Evolutionary conservation across 2,797 vertebrate species (phyloP).

Genomic region (Synaphobranchus kaupii): DNA sequence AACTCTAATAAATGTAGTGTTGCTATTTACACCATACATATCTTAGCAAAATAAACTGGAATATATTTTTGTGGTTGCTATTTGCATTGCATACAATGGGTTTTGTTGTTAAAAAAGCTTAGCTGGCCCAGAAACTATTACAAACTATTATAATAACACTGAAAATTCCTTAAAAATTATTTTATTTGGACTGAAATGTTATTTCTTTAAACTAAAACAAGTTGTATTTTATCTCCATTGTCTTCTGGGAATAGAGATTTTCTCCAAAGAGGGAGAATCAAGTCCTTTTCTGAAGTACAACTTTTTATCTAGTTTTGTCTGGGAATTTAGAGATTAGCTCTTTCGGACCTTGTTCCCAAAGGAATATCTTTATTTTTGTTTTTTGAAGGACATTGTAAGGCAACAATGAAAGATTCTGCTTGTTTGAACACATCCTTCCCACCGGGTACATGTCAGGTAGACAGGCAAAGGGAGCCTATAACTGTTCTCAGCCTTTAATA

Average conservation of each 20-base stretch:
- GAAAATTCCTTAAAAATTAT: too few species aligned
- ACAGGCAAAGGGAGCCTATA: slow-evolving; percentile 50
- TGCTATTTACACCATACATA: too few species aligned
- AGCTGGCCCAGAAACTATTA: too few species aligned
- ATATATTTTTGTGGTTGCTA: too few species aligned
- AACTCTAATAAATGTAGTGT: too few species aligned
- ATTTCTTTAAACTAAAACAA: slow-evolving; percentile 24
- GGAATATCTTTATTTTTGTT: slow-evolving; percentile 64
- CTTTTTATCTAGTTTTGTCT: slow-evolving; percentile 61
- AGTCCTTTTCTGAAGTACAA: slow-evolving; percentile 30
- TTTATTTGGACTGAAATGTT: too few species aligned
- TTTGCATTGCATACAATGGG: too few species aligned
- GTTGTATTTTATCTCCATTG: slow-evolving; percentile 41
- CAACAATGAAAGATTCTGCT: slow-evolving; percentile 50
- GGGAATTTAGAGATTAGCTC: slow-evolving; percentile 64
- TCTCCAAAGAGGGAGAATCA: slow-evolving; percentile 33
- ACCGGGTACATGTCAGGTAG: slow-evolving; percentile 47
- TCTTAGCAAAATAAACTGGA: too few species aligned
- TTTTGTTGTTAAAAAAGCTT: too few species aligned
- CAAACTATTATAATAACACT: too few species aligned
- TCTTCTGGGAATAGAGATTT: slow-evolving; percentile 29
- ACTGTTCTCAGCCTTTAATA: slow-evolving; percentile 54
- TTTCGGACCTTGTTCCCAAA: slow-evolving; percentile 58
- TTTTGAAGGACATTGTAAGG: slow-evolving; percentile 60
- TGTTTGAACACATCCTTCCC: slow-evolving; percentile 58